Percentiles rank a stretch among this genome's conserved stretches.
Evolutionary conservation across 2,113 vertebrate species (phyloP).

Genomic region (Geococcyx californianus): DNA sequence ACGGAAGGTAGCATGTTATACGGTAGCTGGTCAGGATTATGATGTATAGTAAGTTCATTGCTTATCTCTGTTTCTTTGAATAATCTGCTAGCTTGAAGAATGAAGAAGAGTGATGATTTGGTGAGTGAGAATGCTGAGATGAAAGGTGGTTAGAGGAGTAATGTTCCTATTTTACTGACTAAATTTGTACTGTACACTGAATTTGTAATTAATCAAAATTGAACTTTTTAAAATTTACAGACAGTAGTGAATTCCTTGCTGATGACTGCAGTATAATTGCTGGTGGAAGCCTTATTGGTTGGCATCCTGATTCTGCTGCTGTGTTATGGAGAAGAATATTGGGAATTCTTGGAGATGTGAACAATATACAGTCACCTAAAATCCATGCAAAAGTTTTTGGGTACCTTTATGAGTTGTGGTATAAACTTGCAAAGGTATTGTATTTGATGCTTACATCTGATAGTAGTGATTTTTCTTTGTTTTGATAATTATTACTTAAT

Average conservation of each 20-base stretch:
- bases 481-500: background rate
- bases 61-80: background rate
- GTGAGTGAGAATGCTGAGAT: background rate
- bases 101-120: background rate
- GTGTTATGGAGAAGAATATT: constrained; percentile 95
- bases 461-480: background rate
- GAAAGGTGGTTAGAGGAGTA: background rate
- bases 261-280: constrained; percentile 97
- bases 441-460: background rate
- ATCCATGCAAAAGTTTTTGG: constrained; percentile 94
- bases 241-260: constrained; percentile 91
- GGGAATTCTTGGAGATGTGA: constrained; percentile 96
- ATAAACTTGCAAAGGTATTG: constrained; percentile 93
- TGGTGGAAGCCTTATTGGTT: constrained; percentile 91
- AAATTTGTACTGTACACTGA: background rate
- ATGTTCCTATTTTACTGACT: background rate
- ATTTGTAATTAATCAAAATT: background rate
- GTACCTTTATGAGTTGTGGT: constrained; percentile 94
- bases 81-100: background rate
- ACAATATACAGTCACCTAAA: constrained; percentile 90
- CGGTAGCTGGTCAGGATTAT: background rate
- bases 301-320: constrained; percentile 95
- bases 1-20: background rate
- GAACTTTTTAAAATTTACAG: constrained; percentile 64
- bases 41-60: background rate